Percentiles rank a stretch among this genome's conserved stretches.
phyloP scores from a whole-genome alignment of 2,113 vertebrate species.

The Chlamydotis undulata region DNA sequence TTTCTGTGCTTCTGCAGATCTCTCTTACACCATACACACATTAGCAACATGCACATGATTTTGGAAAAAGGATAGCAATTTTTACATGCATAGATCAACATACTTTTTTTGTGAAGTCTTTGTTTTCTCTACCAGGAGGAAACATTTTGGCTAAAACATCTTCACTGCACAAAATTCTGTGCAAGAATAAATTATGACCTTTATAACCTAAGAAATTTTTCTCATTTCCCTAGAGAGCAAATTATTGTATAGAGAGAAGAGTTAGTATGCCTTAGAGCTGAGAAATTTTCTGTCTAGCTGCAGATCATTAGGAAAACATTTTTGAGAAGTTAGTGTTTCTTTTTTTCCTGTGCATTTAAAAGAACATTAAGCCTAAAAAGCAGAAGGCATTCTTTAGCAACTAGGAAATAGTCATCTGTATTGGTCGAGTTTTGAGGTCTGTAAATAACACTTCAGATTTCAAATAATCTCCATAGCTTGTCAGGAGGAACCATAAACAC shows the following conservation, averaged over 20 bases:
- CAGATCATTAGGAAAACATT: conserved; percentile 1
- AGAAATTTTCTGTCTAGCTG: background rate
- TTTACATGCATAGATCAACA: background rate
- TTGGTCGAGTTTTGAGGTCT: background rate
- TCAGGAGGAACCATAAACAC: background rate
- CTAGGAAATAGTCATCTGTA: background rate
- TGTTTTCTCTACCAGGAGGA: background rate
- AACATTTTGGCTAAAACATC: background rate
- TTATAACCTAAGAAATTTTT: conserved; percentile 16
- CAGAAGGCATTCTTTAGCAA: background rate
- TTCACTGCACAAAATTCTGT: background rate
- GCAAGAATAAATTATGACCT: background rate
- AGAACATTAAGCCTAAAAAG: background rate
- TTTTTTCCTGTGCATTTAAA: background rate
- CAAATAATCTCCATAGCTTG: background rate
- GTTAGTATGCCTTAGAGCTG: background rate
- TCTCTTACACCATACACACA: background rate
- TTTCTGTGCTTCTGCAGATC: background rate
- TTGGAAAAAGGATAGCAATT: background rate
- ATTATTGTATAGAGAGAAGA: background rate
- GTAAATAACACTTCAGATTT: background rate
- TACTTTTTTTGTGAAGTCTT: background rate
- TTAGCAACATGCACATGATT: background rate
- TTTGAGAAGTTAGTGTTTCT: background rate
- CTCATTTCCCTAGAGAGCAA: background rate